Evolutionary conservation across 2,888 invertebrate species (phyloP), one percentile per base, ranked within the genome.

Genomic region (Megaustenia siamemsis): DNA sequence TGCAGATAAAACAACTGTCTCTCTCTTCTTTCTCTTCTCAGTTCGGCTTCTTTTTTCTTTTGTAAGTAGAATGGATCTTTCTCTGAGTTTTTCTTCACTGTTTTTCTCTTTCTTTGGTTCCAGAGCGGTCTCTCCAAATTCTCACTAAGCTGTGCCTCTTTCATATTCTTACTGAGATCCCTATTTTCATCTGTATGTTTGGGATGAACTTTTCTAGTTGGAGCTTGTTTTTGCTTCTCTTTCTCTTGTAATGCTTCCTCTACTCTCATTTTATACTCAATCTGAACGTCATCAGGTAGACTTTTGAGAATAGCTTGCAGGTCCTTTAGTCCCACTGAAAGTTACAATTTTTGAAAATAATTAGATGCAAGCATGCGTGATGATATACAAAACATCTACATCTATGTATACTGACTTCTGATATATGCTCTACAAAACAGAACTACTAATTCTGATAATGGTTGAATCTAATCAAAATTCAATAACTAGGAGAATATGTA

Each of bases 61-160:
- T 90, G 87, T 66, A 90, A 87, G 87, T 89, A 92, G 83, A 90
- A 90, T n/a, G 91, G 92, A 86, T 93, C 93, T 83, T 88, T 90
- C 85, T 93, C 93, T 0, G 93, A 93, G 84, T 93, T 92, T 53
- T 88, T 83, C 56, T 83, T 53, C 24, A 69, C 81, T 1, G 89
- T 86, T 80, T 87, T 89, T 84, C 86, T 90, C 56, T 86, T 84
- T 56, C 90, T 90, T 82, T 90, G 91, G 68, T 92, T 92, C 92
- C 93, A 93, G 53, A 84, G 87, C 0, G 91, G 90, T 73, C 89
- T 89, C 63, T 88, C 89, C 0, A 87, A 88, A 18, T 85, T 88
- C 28, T 82, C 85, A 75, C 79, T 66, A 68, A 32, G 79, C 79
- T 40, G 81, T 43, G 32, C 86, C 79, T 32, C 87, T 82, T 85